Base-by-base conservation (phyloP, 1,140 invertebrate species). In the Aphelinus certus region DNA sequence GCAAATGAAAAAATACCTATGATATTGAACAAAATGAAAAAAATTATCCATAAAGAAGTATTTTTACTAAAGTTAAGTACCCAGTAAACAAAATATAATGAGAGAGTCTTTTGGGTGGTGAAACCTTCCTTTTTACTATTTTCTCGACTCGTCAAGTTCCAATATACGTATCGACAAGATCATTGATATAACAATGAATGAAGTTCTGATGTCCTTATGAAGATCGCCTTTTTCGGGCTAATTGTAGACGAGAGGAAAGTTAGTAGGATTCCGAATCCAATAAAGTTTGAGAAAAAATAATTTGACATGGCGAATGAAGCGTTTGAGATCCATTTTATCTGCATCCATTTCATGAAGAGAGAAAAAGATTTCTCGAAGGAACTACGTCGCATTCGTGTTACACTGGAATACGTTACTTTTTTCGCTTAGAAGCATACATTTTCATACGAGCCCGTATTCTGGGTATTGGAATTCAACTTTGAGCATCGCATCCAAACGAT, bases 61-160 rank as follows among this genome's bases (percentile, higher is more conserved):
- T 56, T 66, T 73, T 66, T 70, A 70, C 61, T 56, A 68, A 68
- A 55, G 56, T 71, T 71, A 71, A 71, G 61, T 64, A 57, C 51
- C 47, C 7, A 7, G 62, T 49, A 3, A 43, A 62, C 10, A 62
- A 61, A 61, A 65, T 26, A 26, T 26, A 65, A 66, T 6, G 4
- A 10, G 26, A 6, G 64, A 66, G 43, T 66, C 64, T 66, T 43
- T 7, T 58, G 66, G 7, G 56, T 46, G 66, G 58, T 48, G 56
- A 48, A 57, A 68, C 53, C 2, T 68, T 68, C 58, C 55, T 53
- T 68, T 68, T 68, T 56, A 7, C 43, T 47, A 57, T 47, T 57
- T 51, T 70, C 58, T n/a, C 57, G 47, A 70, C 58, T 68, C 53
- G 58, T 57, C 43, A 70, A 70, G 58, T 70, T 61, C 68, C 46